Evolutionary conservation across 2,113 vertebrate species (phyloP).

Genomic region (Chloropsis cyanopogon): DNA sequence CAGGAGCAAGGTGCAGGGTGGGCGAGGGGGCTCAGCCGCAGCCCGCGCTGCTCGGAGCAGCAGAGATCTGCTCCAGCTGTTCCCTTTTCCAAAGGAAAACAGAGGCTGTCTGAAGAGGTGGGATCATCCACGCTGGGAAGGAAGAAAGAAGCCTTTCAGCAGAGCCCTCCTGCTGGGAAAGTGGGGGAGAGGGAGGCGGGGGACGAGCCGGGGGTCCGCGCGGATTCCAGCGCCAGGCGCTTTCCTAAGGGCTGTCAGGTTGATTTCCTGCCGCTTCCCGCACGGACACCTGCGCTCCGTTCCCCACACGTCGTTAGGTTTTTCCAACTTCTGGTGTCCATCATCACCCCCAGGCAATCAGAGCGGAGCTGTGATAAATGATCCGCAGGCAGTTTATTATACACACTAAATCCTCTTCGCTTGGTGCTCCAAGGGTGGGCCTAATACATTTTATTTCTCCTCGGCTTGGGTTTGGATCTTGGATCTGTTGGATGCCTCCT

Average conservation of each 20-base stretch:
- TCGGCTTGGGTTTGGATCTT: background rate
- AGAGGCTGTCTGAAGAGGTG: background rate
- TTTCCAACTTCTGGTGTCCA: constrained; percentile 16
- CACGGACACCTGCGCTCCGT: constrained; percentile 30
- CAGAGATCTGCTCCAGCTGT: background rate
- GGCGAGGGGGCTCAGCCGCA: accelerated
- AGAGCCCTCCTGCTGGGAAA: background rate
- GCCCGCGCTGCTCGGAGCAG: background rate
- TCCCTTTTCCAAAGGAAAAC: background rate
- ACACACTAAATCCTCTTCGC: constrained; percentile 7
- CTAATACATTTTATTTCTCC: background rate
- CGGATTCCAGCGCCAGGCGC: background rate
- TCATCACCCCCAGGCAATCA: constrained; percentile 42
- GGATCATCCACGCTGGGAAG: background rate
- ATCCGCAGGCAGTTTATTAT: background rate
- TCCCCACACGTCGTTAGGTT: constrained; percentile 21
- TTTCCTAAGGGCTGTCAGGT: background rate
- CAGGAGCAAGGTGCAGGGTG: background rate
- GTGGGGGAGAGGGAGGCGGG: background rate
- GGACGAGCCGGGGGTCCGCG: background rate
- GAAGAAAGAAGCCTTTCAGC: constrained; percentile 3
- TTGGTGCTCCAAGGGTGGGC: background rate
- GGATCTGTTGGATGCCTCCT: background rate
- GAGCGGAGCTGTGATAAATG: background rate
- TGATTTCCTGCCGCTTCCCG: background rate